Base-by-base conservation (phyloP, 2,113 vertebrate species). In the Nansenia antarctica region DNA sequence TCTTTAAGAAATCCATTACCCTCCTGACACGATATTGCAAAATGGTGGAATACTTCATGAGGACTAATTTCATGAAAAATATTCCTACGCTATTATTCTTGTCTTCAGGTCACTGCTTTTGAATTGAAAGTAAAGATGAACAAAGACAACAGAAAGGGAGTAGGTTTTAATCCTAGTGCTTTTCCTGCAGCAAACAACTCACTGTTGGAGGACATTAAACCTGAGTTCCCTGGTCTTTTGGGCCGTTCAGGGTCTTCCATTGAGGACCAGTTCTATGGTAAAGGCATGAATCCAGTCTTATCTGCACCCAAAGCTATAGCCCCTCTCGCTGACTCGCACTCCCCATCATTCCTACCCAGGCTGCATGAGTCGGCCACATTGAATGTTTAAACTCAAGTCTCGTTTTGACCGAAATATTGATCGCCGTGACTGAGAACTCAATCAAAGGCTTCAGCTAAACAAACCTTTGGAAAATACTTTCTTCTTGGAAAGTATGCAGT, bases 111-210 rank as follows among this genome's bases (percentile, higher is more conserved):
- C 3, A 7, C 9, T 37, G 8, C n/a, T n/a, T n/a, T n/a, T n/a
- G n/a, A n/a, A n/a, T n/a, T n/a, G n/a, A n/a, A n/a, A n/a, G n/a
- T n/a, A n/a, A n/a, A n/a, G n/a, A n/a, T n/a, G n/a, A n/a, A n/a
- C 7, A 18, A 11, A 34, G 11, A 52, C 63, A 60, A 35, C 24
- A 61, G 45, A 27, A 20, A 9, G 31, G 42, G 31, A 37, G 2
- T 14, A 4, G 14, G 35, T 68, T 66, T 71, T 77, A 57, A 85
- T 35, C 4, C 12, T 14, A 31, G 20, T 42, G 8, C 59, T 59
- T 76, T 54, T 22, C 57, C 61, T 58, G 24, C 58, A 76, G 77
- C 69, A 2, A 85, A 79, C 63, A 76, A 82, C 77, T 79, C 71
- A 1, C 58, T 73, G 26, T 61, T 35, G 68, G 70, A 75, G 29